phyloP scores from a whole-genome alignment of 2,113 vertebrate species.

The Bubalus kerabau region DNA sequence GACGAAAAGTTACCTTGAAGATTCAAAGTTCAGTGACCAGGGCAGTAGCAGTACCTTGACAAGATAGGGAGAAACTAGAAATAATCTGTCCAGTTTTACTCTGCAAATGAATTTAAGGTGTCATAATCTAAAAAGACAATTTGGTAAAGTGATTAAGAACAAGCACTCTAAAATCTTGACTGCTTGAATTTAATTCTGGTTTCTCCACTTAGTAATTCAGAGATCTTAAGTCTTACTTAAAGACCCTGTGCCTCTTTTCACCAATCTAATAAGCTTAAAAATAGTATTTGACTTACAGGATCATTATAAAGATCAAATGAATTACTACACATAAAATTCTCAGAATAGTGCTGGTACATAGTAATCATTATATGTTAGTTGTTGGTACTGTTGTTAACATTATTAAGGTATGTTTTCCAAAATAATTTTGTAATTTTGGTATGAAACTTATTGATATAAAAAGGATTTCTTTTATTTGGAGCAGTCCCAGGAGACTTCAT shows the following conservation, averaged over 20 bases:
- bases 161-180: background rate
- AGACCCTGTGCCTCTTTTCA: background rate
- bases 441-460: background rate
- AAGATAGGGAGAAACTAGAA: background rate
- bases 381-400: background rate
- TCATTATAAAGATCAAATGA: background rate
- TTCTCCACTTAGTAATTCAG: background rate
- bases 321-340: background rate
- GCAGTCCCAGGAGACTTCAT: background rate
- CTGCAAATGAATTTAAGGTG: background rate
- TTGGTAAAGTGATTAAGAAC: background rate
- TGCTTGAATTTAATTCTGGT: background rate
- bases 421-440: background rate
- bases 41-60: background rate
- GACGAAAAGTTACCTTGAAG: background rate
- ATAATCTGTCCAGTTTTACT: background rate
- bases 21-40: background rate
- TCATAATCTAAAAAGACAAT: background rate
- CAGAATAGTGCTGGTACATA: background rate
- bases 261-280: background rate
- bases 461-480: background rate
- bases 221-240: background rate
- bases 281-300: background rate
- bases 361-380: background rate
- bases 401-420: constrained; percentile 14